Base-by-base conservation (phyloP, 2,888 invertebrate genomes). In the Dermolepida albohirtum region DNA sequence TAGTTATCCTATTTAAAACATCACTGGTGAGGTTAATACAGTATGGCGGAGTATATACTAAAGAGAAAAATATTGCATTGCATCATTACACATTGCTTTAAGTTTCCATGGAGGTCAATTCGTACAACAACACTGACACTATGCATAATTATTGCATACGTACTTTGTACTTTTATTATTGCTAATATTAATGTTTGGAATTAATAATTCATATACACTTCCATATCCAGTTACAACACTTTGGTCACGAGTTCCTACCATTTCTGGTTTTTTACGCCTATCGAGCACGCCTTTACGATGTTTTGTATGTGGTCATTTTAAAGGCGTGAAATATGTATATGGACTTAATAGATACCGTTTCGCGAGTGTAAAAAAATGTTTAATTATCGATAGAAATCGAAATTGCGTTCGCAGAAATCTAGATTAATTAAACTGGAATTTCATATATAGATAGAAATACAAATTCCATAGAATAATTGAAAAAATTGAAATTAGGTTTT, bases 131-230 rank as follows among this genome's bases (percentile, higher is more conserved):
- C 34, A 34, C 10, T 34, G 34, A 17, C 22, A 49, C 1, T 1
- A 17, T 22, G 10, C 11, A 22, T 49, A 17, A 11, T 17, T 1
- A 17, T 17, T 10, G 16, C 54, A 39, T 54, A 54, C 40, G 40
- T 29, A 54, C 16, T 54, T n/a, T 40, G 40, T 54, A 54, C 39
- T 54, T 39, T 40, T 54, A 54, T 54, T 52, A 52, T 52, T 14
- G 39, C 14, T 39, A 52, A 52, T 52, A 14, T 16, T 54, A 11
- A n/a, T 54, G 41, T 17, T 54, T n/a, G 16, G 54, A 39, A 54
- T 54, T 54, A 54, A 40, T 54, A 54, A 54, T 54, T 52, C 16
- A 54, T 54, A 17, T 17, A 39, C 40, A 54, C 54, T 40, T 17
- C 54, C 54, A 54, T 54, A 54, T 8, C 6, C 1, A 34, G 10